Percentiles rank a stretch among this genome's conserved stretches.
Evolutionary conservation across 2,113 vertebrate species (phyloP).

Genomic region (Marcusenius ussheri): DNA sequence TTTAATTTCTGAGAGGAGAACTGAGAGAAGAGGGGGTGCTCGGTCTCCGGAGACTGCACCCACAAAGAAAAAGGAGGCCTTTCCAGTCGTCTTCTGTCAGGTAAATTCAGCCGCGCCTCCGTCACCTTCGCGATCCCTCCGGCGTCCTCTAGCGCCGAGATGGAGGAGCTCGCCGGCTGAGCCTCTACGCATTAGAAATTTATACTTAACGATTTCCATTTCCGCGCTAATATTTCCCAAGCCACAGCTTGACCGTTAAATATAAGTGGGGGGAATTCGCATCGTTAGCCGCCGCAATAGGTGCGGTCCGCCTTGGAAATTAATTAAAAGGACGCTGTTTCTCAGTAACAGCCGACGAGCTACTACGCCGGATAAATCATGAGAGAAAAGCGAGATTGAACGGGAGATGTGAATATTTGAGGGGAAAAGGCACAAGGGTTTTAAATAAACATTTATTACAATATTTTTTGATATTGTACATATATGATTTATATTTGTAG

Average conservation of each 20-base stretch:
- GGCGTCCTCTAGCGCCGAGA: not conserved
- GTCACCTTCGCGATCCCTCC: too few species aligned
- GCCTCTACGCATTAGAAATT: not conserved
- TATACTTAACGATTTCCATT: not conserved
- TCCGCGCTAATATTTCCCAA: not conserved
- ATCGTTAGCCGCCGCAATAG: not conserved
- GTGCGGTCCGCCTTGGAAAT: not conserved
- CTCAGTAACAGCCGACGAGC: not conserved
- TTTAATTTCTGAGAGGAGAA: not conserved
- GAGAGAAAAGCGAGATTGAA: not conserved
- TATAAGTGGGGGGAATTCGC: not conserved
- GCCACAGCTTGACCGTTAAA: not conserved
- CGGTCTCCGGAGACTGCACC: not conserved
- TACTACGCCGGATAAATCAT: not conserved
- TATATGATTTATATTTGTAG: not conserved
- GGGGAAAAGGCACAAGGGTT: not conserved
- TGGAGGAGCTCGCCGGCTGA: not conserved
- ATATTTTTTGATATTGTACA: not conserved
- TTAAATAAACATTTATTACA: conserved; percentile 18
- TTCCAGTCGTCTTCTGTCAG: not conserved
- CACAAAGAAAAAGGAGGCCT: not conserved
- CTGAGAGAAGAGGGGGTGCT: not conserved
- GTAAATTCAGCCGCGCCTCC: not conserved
- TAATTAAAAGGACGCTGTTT: not conserved
- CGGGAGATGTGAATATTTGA: not conserved